Percentiles rank a stretch among this genome's conserved stretches.
Evolutionary conservation across 2,888 invertebrate species (phyloP).

Genomic region (Rugalucina vietnamica): DNA sequence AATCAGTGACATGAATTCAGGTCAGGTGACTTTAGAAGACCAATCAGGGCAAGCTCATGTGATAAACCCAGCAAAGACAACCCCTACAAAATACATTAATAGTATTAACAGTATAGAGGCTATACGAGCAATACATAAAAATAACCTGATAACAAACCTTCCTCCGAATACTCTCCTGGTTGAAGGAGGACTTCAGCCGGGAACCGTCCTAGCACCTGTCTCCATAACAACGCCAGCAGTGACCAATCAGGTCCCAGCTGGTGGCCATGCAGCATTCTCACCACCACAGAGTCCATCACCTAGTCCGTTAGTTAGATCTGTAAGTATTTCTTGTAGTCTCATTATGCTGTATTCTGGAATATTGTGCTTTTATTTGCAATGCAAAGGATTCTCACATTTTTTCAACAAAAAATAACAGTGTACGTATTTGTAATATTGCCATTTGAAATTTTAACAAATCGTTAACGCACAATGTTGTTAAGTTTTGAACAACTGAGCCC

Average conservation of each 20-base stretch:
- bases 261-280: constrained; percentile 52
- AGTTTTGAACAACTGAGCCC: no score
- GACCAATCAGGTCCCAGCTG: constrained; percentile 55
- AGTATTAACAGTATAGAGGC: constrained; percentile 54
- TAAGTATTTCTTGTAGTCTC: constrained; percentile 64
- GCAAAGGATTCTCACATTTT: no score
- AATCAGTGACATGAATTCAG: constrained; percentile 62
- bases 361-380: no score
- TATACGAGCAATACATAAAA: constrained; percentile 59
- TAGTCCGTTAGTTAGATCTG: constrained; percentile 70
- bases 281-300: constrained; percentile 65
- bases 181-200: constrained; percentile 68
- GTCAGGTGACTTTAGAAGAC: constrained; percentile 63
- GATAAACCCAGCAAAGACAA: constrained; percentile 43
- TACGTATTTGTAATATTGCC: no score
- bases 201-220: constrained; percentile 67
- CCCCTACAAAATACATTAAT: constrained; percentile 38
- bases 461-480: no score
- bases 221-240: constrained; percentile 58
- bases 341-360: no score
- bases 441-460: no score
- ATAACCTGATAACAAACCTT: constrained; percentile 60
- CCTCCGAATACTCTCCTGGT: constrained; percentile 72
- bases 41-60: constrained; percentile 45
- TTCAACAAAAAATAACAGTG: no score